A percentile compares a stretch with the other conserved stretches of the same genome.
phyloP scores from a whole-genome alignment of 2,113 vertebrate genomes.

The Xenopus borealis region DNA sequence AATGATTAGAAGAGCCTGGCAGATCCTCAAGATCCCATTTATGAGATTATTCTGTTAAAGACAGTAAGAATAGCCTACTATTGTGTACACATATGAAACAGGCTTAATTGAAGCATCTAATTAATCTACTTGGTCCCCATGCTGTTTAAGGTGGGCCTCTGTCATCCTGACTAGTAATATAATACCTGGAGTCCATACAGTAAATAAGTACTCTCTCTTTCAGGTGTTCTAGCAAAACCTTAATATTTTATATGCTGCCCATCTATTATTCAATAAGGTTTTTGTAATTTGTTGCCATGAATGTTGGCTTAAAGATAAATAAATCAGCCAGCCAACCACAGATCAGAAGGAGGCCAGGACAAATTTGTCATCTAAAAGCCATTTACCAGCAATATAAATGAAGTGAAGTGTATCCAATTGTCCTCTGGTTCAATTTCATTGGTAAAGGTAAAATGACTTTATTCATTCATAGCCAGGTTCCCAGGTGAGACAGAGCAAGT shows the following conservation, averaged over 20 bases:
- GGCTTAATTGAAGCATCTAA: no score
- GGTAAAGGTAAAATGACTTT: background rate
- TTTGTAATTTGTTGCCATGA: background rate
- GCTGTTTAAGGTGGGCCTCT: no score
- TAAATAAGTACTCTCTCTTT: background rate
- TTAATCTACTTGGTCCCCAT: no score
- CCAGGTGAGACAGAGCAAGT: background rate
- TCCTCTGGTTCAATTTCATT: background rate
- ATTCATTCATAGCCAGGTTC: background rate
- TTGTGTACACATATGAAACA: no score
- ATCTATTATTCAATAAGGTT: conserved; percentile 8
- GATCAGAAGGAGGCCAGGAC: background rate
- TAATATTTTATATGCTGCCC: conserved; percentile 16
- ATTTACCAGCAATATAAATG: background rate
- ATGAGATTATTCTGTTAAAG: no score
- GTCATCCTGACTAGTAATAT: no score
- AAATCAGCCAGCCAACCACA: background rate
- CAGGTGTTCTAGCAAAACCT: background rate
- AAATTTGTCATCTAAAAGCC: background rate
- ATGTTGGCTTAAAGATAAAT: background rate
- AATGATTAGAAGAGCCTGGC: no score
- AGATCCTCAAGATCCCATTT: no score
- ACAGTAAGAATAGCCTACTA: no score
- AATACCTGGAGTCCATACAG: no score
- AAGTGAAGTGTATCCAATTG: conserved; percentile 1